Percentiles rank a stretch among this genome's conserved stretches.
phyloP scores from a whole-genome alignment of 1,140 invertebrate species.

The Scylla paramamosain region DNA sequence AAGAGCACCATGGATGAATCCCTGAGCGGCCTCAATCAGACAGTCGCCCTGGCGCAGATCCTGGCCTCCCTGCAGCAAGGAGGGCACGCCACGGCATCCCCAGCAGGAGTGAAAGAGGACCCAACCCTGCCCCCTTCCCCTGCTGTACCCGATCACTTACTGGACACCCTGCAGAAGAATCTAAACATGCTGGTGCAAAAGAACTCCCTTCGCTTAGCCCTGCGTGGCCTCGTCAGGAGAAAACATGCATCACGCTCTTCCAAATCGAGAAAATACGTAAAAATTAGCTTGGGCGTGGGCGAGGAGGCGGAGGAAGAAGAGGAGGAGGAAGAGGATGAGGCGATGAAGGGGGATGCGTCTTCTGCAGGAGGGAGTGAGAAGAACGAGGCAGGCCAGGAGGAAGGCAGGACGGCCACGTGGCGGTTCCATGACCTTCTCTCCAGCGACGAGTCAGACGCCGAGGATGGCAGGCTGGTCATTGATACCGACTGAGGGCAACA shows the following conservation, averaged over 20 bases:
- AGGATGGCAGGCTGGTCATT: constrained; percentile 41
- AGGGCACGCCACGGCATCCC: too few relatives aligned
- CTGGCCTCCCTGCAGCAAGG: too few relatives aligned
- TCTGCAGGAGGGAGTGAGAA: not conserved
- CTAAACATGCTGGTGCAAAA: not conserved
- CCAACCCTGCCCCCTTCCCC: too few relatives aligned
- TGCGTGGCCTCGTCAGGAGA: not conserved
- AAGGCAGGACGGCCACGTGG: not conserved
- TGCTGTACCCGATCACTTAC: not conserved
- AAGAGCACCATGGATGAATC: not conserved
- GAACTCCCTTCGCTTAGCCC: not conserved
- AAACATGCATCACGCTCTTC: not conserved
- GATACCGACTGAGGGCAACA: constrained; percentile 30
- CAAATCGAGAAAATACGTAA: not conserved
- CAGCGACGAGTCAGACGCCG: constrained; percentile 32
- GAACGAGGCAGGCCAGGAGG: not conserved
- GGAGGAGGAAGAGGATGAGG: not conserved
- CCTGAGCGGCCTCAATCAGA: too few relatives aligned
- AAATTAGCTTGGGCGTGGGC: not conserved
- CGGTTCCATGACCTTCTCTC: constrained; percentile 57
- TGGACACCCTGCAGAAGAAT: not conserved
- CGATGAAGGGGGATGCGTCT: too few relatives aligned
- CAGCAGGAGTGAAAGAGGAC: too few relatives aligned
- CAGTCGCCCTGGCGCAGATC: too few relatives aligned
- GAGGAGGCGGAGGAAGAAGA: not conserved